Conservation (phyloP, 2,888 invertebrate species). For the Papilio gigon region DNA sequence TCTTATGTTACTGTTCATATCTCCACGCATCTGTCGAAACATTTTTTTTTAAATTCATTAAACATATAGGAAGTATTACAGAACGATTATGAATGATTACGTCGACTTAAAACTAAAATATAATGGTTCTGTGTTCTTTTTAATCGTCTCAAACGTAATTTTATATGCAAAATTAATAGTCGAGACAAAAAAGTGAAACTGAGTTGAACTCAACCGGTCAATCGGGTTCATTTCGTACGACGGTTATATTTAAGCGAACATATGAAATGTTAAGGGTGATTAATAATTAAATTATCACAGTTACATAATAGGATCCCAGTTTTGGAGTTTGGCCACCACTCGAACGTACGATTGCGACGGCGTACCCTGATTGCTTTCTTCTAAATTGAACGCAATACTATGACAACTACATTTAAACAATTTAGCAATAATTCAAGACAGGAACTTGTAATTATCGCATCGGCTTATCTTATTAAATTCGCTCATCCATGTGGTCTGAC, state of each 20-base stretch:
- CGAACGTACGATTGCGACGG: neutral
- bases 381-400: neutral
- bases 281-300: neutral
- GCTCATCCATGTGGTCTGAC: neutral
- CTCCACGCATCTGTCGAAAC: too few relatives aligned
- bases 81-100: slow-evolving; percentile 7
- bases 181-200: slow-evolving; percentile 21
- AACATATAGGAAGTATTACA: slow-evolving; percentile 12
- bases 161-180: slow-evolving; percentile 24
- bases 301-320: neutral
- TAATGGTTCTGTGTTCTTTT: slow-evolving; percentile 1
- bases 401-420: slow-evolving; percentile 21
- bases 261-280: slow-evolving; percentile 1
- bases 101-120: neutral
- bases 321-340: neutral
- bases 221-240: slow-evolving; percentile 11
- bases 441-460: slow-evolving; percentile 14
- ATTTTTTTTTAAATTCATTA: too few relatives aligned
- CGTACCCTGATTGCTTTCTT: too few relatives aligned
- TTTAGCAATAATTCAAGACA: slow-evolving; percentile 21
- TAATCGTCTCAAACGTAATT: slow-evolving; percentile 5
- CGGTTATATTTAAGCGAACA: slow-evolving; percentile 3
- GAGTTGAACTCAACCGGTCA: slow-evolving; percentile 18
- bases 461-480: slow-evolving; percentile 28
- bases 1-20: too few relatives aligned